Evolutionary conservation across 2,888 invertebrate species (phyloP).

Genomic region (Melieria crassipennis): DNA sequence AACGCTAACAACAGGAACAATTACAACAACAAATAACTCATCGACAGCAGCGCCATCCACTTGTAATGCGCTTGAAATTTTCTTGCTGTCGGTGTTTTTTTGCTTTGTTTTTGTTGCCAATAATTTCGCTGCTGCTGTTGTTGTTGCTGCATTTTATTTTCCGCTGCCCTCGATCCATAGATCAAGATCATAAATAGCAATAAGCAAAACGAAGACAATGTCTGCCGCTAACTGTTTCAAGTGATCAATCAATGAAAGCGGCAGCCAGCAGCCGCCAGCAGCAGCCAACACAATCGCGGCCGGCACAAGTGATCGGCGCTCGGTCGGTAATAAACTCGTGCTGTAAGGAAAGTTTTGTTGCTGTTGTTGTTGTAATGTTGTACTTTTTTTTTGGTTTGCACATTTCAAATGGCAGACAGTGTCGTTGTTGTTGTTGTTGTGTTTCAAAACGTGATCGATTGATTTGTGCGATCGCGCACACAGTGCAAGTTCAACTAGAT

Average conservation of each 20-base stretch:
- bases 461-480: conserved; percentile 59
- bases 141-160: conserved; percentile 1
- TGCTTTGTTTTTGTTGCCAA: conserved; percentile 72
- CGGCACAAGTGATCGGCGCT: conserved; percentile 26
- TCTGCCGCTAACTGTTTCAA: conserved; percentile 61
- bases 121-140: conserved; percentile 75
- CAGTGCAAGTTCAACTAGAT: conserved; percentile 61
- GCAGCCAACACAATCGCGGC: conserved; percentile 38
- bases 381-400: background rate
- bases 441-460: conserved; percentile 61
- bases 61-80: conserved; percentile 33
- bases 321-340: conserved; percentile 35
- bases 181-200: conserved; percentile 64
- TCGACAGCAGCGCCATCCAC: background rate
- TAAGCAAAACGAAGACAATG: conserved; percentile 48
- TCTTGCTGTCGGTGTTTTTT: conserved; percentile 77
- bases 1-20: no score
- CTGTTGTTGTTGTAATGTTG: background rate
- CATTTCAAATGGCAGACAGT: background rate
- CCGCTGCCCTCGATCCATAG: conserved; percentile 63
- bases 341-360: conserved; percentile 51
- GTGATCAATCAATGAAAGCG: conserved; percentile 59
- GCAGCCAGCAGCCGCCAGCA: conserved; percentile 42
- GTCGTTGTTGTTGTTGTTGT: conserved; percentile 20
- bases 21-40: no score